phyloP scores from a whole-genome alignment of 2,113 vertebrate genomes.

The Chloropsis cyanopogon region DNA sequence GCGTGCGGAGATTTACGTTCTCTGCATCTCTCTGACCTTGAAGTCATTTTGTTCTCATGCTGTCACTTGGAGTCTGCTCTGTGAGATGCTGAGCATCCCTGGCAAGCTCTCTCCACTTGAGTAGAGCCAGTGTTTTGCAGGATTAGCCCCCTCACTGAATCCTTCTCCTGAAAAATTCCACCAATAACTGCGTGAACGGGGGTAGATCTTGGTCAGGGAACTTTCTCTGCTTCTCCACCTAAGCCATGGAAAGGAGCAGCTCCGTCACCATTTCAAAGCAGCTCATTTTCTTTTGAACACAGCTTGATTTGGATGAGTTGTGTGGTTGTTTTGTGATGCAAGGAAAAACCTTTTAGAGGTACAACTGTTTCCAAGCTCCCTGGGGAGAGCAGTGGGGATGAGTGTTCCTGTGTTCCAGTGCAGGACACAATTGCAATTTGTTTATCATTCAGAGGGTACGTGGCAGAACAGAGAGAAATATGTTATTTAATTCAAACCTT shows the following conservation, averaged over 20 bases:
- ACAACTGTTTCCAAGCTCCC: not conserved
- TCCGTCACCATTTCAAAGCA: not conserved
- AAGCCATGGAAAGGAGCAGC: not conserved
- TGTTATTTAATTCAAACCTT: not conserved
- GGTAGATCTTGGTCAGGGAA: not conserved
- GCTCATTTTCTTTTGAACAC: not conserved
- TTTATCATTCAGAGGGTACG: rapidly evolving
- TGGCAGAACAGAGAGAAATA: not conserved
- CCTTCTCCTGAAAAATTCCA: not conserved
- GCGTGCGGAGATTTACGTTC: not conserved
- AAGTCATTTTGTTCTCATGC: not conserved
- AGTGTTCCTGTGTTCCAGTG: not conserved
- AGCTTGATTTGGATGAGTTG: not conserved
- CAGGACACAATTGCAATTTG: not conserved
- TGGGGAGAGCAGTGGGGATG: not conserved
- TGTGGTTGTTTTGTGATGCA: not conserved
- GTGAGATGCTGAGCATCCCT: constrained; percentile 5
- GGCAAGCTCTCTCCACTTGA: constrained; percentile 7
- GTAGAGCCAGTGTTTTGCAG: not conserved
- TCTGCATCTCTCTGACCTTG: constrained; percentile 27
- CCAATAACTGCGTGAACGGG: not conserved
- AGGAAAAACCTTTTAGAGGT: not conserved
- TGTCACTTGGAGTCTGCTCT: not conserved
- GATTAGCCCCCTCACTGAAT: not conserved
- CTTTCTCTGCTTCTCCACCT: not conserved